These are phyloP conservation scores for Glaucidium brasilianum DNA, from an alignment of 2,113 vertebrate species.

Conservation along the genomic window DNA sequence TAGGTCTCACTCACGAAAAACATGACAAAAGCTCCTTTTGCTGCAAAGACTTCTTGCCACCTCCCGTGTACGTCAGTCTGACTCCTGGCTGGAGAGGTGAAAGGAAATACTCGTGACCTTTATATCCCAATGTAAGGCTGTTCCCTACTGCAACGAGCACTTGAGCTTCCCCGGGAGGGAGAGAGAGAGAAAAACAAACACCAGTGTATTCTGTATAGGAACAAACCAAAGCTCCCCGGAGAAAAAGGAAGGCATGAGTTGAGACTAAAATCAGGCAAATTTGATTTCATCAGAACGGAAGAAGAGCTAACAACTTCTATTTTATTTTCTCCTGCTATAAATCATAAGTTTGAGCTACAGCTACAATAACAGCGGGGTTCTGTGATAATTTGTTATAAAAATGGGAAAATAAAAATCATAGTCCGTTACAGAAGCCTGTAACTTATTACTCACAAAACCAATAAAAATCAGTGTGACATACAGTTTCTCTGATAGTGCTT, in stretches of 20 bases:
- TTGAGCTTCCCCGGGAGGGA: neutral
- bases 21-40: neutral
- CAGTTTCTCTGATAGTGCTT: neutral
- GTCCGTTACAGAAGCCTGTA: neutral
- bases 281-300: neutral
- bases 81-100: neutral
- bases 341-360: neutral
- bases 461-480: neutral
- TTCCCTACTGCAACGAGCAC: neutral
- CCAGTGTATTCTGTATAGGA: neutral
- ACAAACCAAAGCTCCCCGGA: neutral
- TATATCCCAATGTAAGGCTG: neutral
- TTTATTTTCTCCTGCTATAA: neutral
- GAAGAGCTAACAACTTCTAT: neutral
- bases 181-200: neutral
- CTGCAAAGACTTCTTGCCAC: neutral
- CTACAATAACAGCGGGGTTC: neutral
- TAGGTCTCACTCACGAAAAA: neutral
- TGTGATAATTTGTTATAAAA: neutral
- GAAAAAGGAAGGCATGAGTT: neutral
- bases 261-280: neutral
- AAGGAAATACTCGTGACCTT: constrained; percentile 32
- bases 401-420: neutral
- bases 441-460: neutral
- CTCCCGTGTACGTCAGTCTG: neutral